Evolutionary conservation across 2,888 invertebrate species (phyloP).

Genomic region (Sesamia inferens): DNA sequence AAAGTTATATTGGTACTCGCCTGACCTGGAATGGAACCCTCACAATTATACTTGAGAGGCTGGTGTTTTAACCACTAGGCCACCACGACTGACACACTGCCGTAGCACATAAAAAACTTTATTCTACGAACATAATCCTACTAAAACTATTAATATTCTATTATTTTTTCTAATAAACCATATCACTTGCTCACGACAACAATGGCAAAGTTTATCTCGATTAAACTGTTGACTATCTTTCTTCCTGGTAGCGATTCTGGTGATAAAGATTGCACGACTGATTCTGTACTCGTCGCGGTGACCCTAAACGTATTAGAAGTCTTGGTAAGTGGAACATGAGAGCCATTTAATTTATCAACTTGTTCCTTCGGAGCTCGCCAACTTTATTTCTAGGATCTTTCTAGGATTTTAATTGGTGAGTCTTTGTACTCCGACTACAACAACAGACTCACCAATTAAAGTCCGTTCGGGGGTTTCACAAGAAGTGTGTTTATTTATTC

Average conservation of each 20-base stretch:
- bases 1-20: too few species aligned
- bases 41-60: too few species aligned
- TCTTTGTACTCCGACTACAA: conserved; percentile 1
- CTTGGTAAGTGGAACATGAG: conserved; percentile 67
- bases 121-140: background rate
- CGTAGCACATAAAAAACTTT: background rate
- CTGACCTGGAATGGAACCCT: too few species aligned
- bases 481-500: background rate
- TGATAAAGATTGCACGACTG: conserved; percentile 80
- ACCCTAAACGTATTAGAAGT: conserved; percentile 69
- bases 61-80: too few species aligned
- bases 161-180: conserved; percentile 48
- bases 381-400: conserved; percentile 52
- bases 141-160: conserved; percentile 15
- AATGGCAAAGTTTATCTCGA: conserved; percentile 80
- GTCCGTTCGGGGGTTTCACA: background rate
- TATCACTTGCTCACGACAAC: conserved; percentile 62
- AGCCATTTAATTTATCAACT: conserved; percentile 66
- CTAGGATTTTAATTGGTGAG: conserved; percentile 34
- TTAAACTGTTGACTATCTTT: conserved; percentile 74
- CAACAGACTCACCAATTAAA: too few species aligned
- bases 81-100: too few species aligned
- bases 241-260: conserved; percentile 71
- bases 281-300: conserved; percentile 67
- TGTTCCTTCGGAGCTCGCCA: conserved; percentile 35